Evolutionary conservation across 2,888 invertebrate genomes (phyloP).

Genomic region (Parnassius orleans): DNA sequence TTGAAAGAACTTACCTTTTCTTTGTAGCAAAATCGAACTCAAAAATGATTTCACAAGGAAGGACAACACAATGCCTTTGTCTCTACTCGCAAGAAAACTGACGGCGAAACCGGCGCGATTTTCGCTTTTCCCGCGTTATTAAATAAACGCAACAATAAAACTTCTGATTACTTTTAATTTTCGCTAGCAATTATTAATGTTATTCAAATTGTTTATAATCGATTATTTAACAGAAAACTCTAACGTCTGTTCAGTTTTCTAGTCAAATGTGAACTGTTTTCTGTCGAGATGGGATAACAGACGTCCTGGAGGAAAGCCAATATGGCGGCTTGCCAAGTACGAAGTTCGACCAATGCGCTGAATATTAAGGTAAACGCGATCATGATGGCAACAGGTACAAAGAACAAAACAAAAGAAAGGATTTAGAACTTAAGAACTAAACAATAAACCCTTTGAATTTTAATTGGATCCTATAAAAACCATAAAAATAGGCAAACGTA

Average conservation of each 20-base stretch:
- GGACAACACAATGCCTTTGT: constrained; percentile 42
- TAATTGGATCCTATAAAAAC: too few species aligned
- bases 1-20: constrained; percentile 37
- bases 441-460: too few species aligned
- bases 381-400: constrained; percentile 27
- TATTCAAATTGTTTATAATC: constrained; percentile 32
- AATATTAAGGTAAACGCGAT: constrained; percentile 40
- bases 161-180: constrained; percentile 3
- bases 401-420: not conserved
- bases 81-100: constrained; percentile 32
- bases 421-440: too few species aligned
- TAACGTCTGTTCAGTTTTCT: constrained; percentile 54
- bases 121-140: constrained; percentile 41
- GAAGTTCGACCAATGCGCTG: constrained; percentile 58
- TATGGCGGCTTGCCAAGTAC: constrained; percentile 79
- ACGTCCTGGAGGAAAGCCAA: constrained; percentile 64
- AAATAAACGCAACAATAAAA: constrained; percentile 31
- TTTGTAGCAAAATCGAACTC: constrained; percentile 31
- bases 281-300: constrained; percentile 38
- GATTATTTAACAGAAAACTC: constrained; percentile 37
- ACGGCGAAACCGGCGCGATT: constrained; percentile 19
- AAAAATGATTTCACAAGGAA: constrained; percentile 35
- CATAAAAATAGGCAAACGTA: too few species aligned
- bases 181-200: constrained; percentile 21
- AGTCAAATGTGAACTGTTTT: constrained; percentile 57